Evolutionary conservation across 1,140 invertebrate genomes (phyloP).

Genomic region (Tetramorium simillimum): DNA sequence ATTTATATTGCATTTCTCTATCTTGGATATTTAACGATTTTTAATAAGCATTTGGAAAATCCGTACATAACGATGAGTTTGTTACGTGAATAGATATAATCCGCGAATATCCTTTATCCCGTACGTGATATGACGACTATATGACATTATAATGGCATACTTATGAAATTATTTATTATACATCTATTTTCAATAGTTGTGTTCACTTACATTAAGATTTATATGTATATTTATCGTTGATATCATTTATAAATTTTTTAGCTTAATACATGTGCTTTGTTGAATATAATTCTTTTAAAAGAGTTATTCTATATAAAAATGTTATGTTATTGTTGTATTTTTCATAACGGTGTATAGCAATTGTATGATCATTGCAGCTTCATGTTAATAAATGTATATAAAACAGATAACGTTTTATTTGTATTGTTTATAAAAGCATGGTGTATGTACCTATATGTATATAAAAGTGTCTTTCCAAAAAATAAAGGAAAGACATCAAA

Average conservation of each 20-base stretch:
- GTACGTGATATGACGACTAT: slow-evolving; percentile 16
- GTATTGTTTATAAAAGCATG: neutral
- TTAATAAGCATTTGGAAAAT: neutral
- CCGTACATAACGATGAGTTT: neutral
- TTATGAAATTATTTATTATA: slow-evolving; percentile 45
- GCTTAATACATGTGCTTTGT: neutral
- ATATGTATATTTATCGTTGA: slow-evolving; percentile 43
- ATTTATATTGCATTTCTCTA: slow-evolving; percentile 39
- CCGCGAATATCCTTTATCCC: neutral
- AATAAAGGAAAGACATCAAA: neutral
- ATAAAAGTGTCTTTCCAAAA: neutral
- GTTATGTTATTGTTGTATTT: slow-evolving; percentile 61
- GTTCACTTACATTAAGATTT: slow-evolving; percentile 20
- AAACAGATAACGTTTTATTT: slow-evolving; percentile 27
- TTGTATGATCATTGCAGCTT: slow-evolving; percentile 61
- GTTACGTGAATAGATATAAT: slow-evolving; percentile 13
- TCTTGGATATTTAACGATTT: slow-evolving; percentile 27
- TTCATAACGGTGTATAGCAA: slow-evolving; percentile 51
- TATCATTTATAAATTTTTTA: slow-evolving; percentile 51
- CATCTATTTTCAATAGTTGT: slow-evolving; percentile 31
- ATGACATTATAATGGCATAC: neutral
- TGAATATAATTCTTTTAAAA: slow-evolving; percentile 51
- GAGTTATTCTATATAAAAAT: slow-evolving; percentile 23
- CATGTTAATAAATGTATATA: slow-evolving; percentile 76
- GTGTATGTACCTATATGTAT: neutral